Percentiles rank a stretch among this genome's conserved stretches.
Evolutionary conservation across 2,113 vertebrate genomes (phyloP).

Genomic region (Nanorana parkeri): DNA sequence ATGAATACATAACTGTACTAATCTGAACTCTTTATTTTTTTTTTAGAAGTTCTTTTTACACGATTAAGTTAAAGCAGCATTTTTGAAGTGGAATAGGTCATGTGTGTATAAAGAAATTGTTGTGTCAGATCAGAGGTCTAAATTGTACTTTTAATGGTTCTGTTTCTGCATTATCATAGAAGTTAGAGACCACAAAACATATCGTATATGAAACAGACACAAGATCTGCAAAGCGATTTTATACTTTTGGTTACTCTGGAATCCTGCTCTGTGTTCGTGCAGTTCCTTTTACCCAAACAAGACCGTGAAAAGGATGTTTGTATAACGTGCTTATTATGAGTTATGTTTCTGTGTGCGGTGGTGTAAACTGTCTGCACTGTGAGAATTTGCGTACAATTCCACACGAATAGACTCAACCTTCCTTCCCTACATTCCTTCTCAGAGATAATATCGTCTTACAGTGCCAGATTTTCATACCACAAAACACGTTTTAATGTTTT

Average conservation of each 20-base stretch:
- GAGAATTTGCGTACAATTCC: conserved; percentile 25
- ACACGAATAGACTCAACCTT: conserved; percentile 17
- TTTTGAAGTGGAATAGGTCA: too few species aligned
- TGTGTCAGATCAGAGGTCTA: not conserved
- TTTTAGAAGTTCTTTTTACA: too few species aligned
- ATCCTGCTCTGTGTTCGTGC: conserved; percentile 15
- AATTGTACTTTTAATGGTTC: not conserved
- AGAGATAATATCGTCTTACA: conserved; percentile 6
- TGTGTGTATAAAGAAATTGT: not conserved
- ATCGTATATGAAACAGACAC: not conserved
- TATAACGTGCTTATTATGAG: conserved; percentile 39
- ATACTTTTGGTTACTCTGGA: conserved; percentile 7
- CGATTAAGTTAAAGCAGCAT: too few species aligned
- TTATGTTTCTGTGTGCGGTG: conserved; percentile 40
- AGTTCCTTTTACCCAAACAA: conserved; percentile 9
- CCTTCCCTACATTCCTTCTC: conserved; percentile 33
- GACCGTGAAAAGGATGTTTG: conserved; percentile 44
- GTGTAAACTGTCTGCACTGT: conserved; percentile 40
- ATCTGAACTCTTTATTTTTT: too few species aligned
- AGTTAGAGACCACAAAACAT: not conserved
- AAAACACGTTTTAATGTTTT: not conserved
- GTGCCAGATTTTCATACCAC: conserved; percentile 2
- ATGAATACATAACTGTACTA: too few species aligned
- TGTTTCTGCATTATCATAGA: not conserved
- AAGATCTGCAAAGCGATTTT: conserved; percentile 3